Base-by-base conservation (phyloP, 64 coral and sea anemone species). In the Orbicella faveolata region DNA sequence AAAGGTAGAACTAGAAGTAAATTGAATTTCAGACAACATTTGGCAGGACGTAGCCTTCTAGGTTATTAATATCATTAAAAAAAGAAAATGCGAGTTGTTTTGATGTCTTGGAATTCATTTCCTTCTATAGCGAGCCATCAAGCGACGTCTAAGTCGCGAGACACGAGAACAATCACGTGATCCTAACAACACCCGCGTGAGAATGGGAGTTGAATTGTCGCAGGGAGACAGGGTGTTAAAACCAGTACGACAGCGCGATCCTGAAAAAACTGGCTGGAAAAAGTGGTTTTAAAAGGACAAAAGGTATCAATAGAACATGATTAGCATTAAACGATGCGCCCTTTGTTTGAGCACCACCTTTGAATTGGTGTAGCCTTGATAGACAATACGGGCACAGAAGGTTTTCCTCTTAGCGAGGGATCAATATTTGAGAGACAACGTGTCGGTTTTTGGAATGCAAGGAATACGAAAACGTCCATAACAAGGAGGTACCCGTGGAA, bases 141-240 rank as follows among this genome's bases (percentile, higher is more conserved):
- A 75, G 25, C 53, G 75, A 44, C 53, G 82, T 3, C 73, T 76
- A 55, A 76, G 80, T 36, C 59, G 63, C 61, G 77, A 87, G 35
- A 68, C 90, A 25, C 61, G n/a, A n/a, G 90, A 87, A 35, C 54
- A 9, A 52, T 39, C 39, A 52, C 18, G 34, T 72, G 75, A 87
- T 36, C 75, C 35, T 19, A 67, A 80, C 75, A 64, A 77, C 52
- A 79, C 63, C 26, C 75, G 53, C 15, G 55, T 92, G 7, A 62
- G 83, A 34, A 75, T 92, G 18, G 41, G 90, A 59, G 90, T 92
- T 18, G 90, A 87, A 9, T 16, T 92, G 33, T 87, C 75, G 12
- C 90, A 92, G 25, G 90, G 90, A 73, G 75, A 73, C 19, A 87
- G 77, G 63, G 83, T 87, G 78, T 76, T 92, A 19, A 92, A 74